Evolutionary conservation across 2,797 vertebrate genomes (phyloP), one percentile per base, ranked within the genome.

Genomic region (Oreortyx pictus): DNA sequence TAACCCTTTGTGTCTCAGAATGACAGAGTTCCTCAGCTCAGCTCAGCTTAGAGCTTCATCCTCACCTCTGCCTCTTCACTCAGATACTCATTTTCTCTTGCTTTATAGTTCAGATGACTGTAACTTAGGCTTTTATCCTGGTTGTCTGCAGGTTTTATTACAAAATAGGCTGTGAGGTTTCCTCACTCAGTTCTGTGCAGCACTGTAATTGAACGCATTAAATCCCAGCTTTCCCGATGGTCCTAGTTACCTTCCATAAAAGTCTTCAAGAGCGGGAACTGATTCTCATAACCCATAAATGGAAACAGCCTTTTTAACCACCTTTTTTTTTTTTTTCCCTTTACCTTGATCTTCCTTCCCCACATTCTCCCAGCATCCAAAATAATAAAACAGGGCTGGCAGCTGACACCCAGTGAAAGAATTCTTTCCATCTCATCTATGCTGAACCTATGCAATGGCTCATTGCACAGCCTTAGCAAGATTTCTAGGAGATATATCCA

Each of bases 391-490:
- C 29, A 82, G 52, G 66, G 49, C 77, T 86, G 50, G 59, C 31
- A 71, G 49, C 62, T 84, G 82, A 68, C 64, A 80, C n/a, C 35
- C 80, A 74, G 70, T 31, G 91, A 93, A 94, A 71, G 77, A 77
- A 91, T 68, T 82, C n/a, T 74, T 94, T 74, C 57, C 88, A 57
- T 74, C 60, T 50, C 52, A 8, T 80, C 41, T 60, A 25, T 73
- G 60, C 65, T 56, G 70, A 94, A 43, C 47, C 65, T 24, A 43
- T 60, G 16, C 83, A 71, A 31, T 0, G 3, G 11, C 66, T 74
- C 7, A 1, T 67, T 89, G 54, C 67, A 65, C 60, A 50, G 61
- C n/a, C 33, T 71, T 35, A 60, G 66, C 31, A 70, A 62, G 77
- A 77, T 71, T 74, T 73, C 16, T 31, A 54, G 15, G 23, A 83